phyloP scores from a whole-genome alignment of 1,140 invertebrate species.

The Steinernema khuongi region DNA sequence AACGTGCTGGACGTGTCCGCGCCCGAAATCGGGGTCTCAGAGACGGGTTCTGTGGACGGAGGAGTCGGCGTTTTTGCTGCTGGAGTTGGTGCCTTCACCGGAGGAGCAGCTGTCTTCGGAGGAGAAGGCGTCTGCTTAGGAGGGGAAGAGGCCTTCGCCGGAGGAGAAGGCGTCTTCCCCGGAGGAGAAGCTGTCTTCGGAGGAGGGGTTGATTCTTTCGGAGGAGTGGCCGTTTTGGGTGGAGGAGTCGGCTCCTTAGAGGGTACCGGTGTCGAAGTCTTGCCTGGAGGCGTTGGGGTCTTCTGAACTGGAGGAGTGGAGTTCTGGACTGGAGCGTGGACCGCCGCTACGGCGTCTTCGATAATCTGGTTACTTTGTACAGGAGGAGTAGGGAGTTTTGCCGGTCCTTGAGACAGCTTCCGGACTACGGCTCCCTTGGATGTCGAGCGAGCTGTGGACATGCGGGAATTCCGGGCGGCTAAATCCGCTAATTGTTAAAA shows the following conservation, averaged over 20 bases:
- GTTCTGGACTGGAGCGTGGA: no score
- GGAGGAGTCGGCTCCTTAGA: neutral
- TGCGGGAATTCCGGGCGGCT: neutral
- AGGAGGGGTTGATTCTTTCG: neutral
- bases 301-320: neutral
- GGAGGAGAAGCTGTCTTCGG: neutral
- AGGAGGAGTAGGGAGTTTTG: neutral
- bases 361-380: neutral
- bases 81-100: no score
- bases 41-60: neutral
- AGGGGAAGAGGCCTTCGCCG: neutral
- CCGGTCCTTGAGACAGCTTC: no score
- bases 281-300: neutral
- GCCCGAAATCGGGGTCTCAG: conserved; percentile 17
- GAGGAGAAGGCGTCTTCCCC: neutral
- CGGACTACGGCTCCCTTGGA: conserved; percentile 14
- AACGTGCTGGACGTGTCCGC: conserved; percentile 19
- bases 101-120: neutral
- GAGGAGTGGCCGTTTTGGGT: neutral
- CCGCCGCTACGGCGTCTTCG: neutral
- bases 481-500: neutral
- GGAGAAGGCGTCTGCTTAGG: neutral
- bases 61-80: no score
- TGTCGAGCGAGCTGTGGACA: neutral
- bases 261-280: neutral